Conservation (phyloP, 1,140 invertebrate species). For the Cyclargus thomasi region DNA sequence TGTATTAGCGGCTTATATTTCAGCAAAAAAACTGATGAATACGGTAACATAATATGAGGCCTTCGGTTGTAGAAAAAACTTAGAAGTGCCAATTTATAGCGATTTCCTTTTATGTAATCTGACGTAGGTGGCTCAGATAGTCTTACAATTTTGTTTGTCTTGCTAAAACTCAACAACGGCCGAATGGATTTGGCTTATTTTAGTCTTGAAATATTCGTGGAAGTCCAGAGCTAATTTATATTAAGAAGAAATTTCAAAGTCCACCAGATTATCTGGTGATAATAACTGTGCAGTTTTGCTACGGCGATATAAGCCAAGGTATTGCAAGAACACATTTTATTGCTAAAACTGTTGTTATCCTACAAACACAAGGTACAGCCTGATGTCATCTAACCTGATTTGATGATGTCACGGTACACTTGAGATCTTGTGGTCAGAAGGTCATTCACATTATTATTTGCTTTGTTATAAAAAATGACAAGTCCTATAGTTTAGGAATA, state of each 20-base stretch:
- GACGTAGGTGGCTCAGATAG: too few relatives aligned
- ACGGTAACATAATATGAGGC: not conserved
- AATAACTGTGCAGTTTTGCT: too few relatives aligned
- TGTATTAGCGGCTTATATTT: not conserved
- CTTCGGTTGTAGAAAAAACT: not conserved
- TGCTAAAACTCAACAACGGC: too few relatives aligned
- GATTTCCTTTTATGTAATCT: not conserved
- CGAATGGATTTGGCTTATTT: too few relatives aligned
- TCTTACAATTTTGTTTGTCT: too few relatives aligned
- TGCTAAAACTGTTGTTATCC: slow-evolving; percentile 9
- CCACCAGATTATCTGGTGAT: too few relatives aligned
- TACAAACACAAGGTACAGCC: slow-evolving; percentile 12
- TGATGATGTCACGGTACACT: slow-evolving; percentile 32
- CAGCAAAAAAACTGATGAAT: not conserved
- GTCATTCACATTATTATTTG: slow-evolving; percentile 26
- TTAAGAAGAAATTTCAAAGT: too few relatives aligned
- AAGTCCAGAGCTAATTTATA: too few relatives aligned
- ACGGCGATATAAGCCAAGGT: not conserved
- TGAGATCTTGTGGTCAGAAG: slow-evolving; percentile 24
- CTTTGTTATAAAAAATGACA: not conserved
- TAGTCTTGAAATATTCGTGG: too few relatives aligned
- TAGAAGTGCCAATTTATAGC: not conserved
- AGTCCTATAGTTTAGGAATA: too few relatives aligned
- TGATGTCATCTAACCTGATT: slow-evolving; percentile 24
- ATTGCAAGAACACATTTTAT: not conserved